Evolutionary conservation across 2,888 invertebrate species (phyloP).

Genomic region (Cylloceria caligata): DNA sequence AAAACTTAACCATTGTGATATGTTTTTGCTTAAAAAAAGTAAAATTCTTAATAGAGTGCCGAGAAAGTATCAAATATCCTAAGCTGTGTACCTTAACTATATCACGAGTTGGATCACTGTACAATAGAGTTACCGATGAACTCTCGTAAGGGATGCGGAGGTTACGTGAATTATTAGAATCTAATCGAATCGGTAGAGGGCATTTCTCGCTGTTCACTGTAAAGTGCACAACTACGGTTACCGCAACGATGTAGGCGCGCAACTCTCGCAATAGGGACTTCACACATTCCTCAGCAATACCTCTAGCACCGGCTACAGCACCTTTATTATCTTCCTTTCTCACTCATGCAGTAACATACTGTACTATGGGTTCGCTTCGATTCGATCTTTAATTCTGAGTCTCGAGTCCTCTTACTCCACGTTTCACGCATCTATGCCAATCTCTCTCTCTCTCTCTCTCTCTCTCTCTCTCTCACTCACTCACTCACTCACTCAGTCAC

Average conservation of each 20-base stretch:
- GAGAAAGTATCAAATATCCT: no score
- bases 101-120: not conserved
- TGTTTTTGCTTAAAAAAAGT: no score
- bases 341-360: slow-evolving; percentile 19
- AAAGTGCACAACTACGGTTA: slow-evolving; percentile 39
- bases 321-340: slow-evolving; percentile 58
- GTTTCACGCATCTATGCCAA: no score
- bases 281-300: slow-evolving; percentile 66
- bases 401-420: no score
- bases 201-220: slow-evolving; percentile 41
- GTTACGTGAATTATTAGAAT: slow-evolving; percentile 3
- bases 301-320: slow-evolving; percentile 24
- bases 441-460: no score
- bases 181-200: slow-evolving; percentile 29
- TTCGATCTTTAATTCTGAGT: slow-evolving; percentile 53
- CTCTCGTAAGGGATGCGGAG: not conserved
- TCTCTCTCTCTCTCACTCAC: no score
- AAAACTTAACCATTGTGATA: no score
- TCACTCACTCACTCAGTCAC: no score
- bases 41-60: no score
- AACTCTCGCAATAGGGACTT: slow-evolving; percentile 51
- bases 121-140: not conserved
- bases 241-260: slow-evolving; percentile 27
- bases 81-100: not conserved
- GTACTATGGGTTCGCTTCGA: slow-evolving; percentile 56